Conservation (phyloP, 2,888 invertebrate genomes). For the Brenthis hecate region DNA sequence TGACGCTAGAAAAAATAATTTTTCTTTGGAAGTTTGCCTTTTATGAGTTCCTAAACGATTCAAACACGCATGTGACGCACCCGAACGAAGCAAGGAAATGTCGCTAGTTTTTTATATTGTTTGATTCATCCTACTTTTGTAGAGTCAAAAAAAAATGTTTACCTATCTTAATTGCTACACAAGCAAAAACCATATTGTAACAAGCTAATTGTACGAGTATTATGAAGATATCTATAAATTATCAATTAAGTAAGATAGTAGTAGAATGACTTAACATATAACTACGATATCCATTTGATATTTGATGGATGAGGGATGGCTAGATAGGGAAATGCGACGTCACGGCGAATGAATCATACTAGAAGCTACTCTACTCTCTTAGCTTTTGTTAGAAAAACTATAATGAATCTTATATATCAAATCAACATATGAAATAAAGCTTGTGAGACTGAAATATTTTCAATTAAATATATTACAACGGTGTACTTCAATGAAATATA, state of each 20-base stretch:
- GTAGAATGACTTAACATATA: constrained; percentile 29
- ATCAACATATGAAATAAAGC: not conserved
- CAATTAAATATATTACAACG: too few relatives aligned
- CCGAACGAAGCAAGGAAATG: too few relatives aligned
- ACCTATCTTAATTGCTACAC: too few relatives aligned
- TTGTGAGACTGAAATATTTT: not conserved
- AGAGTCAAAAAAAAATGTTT: too few relatives aligned
- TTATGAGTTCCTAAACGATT: too few relatives aligned
- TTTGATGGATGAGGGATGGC: constrained; percentile 35
- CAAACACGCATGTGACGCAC: too few relatives aligned
- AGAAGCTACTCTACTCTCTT: constrained; percentile 13
- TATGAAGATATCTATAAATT: constrained; percentile 6
- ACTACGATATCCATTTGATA: constrained; percentile 26
- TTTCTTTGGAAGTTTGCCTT: too few relatives aligned
- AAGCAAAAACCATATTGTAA: not conserved
- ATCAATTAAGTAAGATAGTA: constrained; percentile 21
- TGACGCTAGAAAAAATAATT: too few relatives aligned
- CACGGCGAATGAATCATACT: constrained; percentile 22
- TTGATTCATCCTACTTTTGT: too few relatives aligned
- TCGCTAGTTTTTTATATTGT: too few relatives aligned
- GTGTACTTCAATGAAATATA: too few relatives aligned
- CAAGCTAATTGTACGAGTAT: not conserved
- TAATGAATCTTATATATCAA: not conserved
- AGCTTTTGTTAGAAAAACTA: constrained; percentile 21
- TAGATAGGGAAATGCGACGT: constrained; percentile 27